phyloP scores from a whole-genome alignment of 2,888 invertebrate species.

The Meandrusa payeni region DNA sequence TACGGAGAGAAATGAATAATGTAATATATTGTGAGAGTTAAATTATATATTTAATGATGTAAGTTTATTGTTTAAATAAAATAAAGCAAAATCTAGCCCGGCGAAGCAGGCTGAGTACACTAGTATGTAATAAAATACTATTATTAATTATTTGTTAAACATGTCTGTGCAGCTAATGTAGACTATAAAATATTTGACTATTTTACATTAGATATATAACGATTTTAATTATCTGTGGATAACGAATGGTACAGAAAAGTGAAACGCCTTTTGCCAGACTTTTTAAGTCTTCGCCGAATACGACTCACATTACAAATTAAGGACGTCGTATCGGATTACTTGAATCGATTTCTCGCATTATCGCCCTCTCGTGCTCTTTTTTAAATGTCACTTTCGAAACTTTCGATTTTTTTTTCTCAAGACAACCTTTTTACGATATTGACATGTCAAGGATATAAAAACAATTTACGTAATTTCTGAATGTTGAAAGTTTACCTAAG shows the following conservation, averaged over 20 bases:
- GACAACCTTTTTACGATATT: background rate
- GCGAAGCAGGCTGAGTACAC: too few species aligned
- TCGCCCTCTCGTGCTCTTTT: conserved; percentile 14
- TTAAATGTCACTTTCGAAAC: conserved; percentile 19
- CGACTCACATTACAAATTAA: conserved; percentile 19
- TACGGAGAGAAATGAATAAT: too few species aligned
- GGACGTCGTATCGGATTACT: conserved; percentile 14
- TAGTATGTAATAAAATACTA: too few species aligned
- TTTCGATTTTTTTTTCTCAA: conserved; percentile 12
- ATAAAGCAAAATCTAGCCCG: too few species aligned
- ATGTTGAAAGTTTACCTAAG: background rate
- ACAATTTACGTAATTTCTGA: conserved; percentile 5
- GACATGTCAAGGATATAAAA: conserved; percentile 11
- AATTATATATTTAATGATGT: too few species aligned
- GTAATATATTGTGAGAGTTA: too few species aligned
- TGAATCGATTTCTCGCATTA: conserved; percentile 19
- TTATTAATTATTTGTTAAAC: too few species aligned
- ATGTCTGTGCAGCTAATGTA: too few species aligned
- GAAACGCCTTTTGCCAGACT: background rate
- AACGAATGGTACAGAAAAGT: conserved; percentile 6
- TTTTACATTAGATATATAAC: too few species aligned
- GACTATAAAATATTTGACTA: too few species aligned
- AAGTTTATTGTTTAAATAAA: too few species aligned
- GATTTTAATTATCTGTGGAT: background rate
- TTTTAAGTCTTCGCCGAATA: conserved; percentile 21